These are phyloP conservation scores for Folsomia manolachei DNA, from an alignment of 2,888 invertebrate species.

Conservation along the genomic window DNA sequence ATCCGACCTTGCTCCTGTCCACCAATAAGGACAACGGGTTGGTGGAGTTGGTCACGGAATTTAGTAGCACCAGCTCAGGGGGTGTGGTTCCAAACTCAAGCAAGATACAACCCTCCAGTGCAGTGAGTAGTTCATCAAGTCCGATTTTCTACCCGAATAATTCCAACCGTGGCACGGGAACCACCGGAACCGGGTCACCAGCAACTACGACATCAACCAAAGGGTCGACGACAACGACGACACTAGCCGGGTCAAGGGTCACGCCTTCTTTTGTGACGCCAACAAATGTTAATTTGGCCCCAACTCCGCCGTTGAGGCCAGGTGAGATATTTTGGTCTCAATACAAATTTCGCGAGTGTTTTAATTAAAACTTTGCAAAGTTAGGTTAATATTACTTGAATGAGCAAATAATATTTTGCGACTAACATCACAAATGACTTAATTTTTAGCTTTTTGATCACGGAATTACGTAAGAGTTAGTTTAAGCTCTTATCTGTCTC, in stretches of 20 bases:
- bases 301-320: slow-evolving; percentile 47
- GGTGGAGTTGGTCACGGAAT: slow-evolving; percentile 38
- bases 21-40: slow-evolving; percentile 39
- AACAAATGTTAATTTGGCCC: slow-evolving; percentile 31
- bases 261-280: slow-evolving; percentile 1
- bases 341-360: no score
- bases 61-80: slow-evolving; percentile 1
- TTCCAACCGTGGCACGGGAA: neutral
- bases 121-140: neutral
- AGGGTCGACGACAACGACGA: slow-evolving; percentile 11
- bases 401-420: no score
- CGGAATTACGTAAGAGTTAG: no score
- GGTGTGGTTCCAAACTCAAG: neutral
- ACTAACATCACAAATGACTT: no score
- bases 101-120: neutral
- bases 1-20: slow-evolving; percentile 38
- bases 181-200: slow-evolving; percentile 25
- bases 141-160: slow-evolving; percentile 6
- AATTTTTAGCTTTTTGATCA: no score
- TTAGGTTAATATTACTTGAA: no score
- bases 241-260: no score
- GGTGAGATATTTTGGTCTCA: no score
- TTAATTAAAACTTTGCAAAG: no score
- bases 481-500: no score
- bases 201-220: slow-evolving; percentile 19